Evolutionary conservation across 2,888 invertebrate species (phyloP), one percentile per base, ranked within the genome.

Genomic region (Lasius platythorax): DNA sequence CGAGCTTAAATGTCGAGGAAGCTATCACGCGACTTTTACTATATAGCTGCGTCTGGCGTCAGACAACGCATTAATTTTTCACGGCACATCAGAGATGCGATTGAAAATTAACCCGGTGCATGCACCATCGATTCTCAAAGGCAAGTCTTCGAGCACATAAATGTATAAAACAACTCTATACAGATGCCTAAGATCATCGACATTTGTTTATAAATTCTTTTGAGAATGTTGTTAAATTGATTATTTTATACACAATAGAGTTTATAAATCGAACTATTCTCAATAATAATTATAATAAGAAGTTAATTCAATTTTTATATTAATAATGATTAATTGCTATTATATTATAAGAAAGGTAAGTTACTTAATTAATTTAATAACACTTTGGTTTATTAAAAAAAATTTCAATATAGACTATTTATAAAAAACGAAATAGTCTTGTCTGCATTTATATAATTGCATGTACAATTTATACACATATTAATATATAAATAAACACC

Each of bases 61-160:
- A 70, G 66, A 82, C 66, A 83, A 74, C 78, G 70, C 84, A 87
- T 87, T 87, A 87, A 87, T 87, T 87, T 87, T 87, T 85, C 88
- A 78, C 50, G 63, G 30, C 40, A 50, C 28, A 73, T 73, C 37
- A 61, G 12, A 61, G 61, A 73, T 81, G 73, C 50, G 73, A 63
- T 37, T 33, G 28, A 61, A 73, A 81, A 61, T 73, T 81, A 81
- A 81, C 37, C 12, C 6, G 28, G 8, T 50, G 37, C 61, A 79
- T 79, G 61, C 61, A 28, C 73, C 33, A 72, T 79, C 33, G 46
- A 33, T n/a, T 61, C 18, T 73, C 79, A 81, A 73, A 81, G 46
- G 46, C 37, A 58, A 33, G 11, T 15, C 28, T 73, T 37, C 61
- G 12, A 33, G n/a, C 1, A 61, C 28, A 30, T 28, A 37, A 81